Evolutionary conservation across 2,797 vertebrate species (phyloP).

Genomic region (Sarcoramphus papa): DNA sequence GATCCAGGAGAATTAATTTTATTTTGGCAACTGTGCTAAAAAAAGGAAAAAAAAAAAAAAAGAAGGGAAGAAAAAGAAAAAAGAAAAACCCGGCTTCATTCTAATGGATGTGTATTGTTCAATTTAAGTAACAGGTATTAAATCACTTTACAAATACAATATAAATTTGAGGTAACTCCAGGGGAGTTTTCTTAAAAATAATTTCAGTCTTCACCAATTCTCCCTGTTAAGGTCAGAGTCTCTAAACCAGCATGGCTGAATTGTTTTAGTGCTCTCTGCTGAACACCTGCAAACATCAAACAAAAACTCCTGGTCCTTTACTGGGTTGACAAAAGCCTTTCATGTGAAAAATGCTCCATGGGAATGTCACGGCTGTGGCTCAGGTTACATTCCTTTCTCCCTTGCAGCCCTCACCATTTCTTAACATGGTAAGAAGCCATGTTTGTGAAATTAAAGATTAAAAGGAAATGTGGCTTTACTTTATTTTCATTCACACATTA

Average conservation of each 20-base stretch:
- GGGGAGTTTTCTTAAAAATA: constrained; percentile 33
- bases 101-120: neutral
- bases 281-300: constrained; percentile 93
- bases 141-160: constrained; percentile 46
- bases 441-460: constrained; percentile 68
- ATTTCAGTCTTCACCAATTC: constrained; percentile 46
- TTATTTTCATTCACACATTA: constrained; percentile 33
- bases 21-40: neutral
- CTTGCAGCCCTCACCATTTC: constrained; percentile 51
- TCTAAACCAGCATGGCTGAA: constrained; percentile 76
- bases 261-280: constrained; percentile 84
- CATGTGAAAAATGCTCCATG: constrained; percentile 85
- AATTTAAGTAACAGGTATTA: constrained; percentile 39
- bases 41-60: neutral
- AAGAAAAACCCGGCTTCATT: neutral
- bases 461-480: constrained; percentile 57
- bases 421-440: constrained; percentile 68
- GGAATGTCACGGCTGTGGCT: constrained; percentile 81
- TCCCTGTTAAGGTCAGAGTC: constrained; percentile 60
- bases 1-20: neutral
- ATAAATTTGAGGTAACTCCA: constrained; percentile 6
- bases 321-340: constrained; percentile 87
- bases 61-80: neutral
- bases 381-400: constrained; percentile 88
- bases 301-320: constrained; percentile 76